phyloP scores from a whole-genome alignment of 2,888 invertebrate genomes.

The Spilosoma lubricipeda region DNA sequence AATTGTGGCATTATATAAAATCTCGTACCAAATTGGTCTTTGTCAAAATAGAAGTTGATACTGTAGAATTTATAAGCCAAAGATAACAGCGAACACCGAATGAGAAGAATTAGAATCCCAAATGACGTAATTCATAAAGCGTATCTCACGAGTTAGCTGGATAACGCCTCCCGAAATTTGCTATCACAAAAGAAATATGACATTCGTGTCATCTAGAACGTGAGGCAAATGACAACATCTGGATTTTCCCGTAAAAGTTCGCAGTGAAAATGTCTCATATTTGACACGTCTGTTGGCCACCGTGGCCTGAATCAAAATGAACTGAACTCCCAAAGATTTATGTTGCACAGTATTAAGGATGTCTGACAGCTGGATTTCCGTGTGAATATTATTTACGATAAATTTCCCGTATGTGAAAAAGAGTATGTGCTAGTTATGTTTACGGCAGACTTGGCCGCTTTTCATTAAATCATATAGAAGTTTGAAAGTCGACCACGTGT shows the following conservation, averaged over 20 bases:
- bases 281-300: constrained; percentile 60
- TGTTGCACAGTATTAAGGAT: constrained; percentile 27
- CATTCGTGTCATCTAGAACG: constrained; percentile 46
- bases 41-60: not conserved
- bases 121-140: constrained; percentile 16
- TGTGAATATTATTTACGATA: constrained; percentile 38
- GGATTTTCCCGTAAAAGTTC: constrained; percentile 56
- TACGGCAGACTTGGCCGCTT: not conserved
- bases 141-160: constrained; percentile 25
- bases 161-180: constrained; percentile 36
- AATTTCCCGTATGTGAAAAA: constrained; percentile 16
- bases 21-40: not conserved
- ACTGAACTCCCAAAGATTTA: constrained; percentile 43
- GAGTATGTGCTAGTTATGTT: not conserved
- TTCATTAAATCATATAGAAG: not conserved
- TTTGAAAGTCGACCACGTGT: not conserved
- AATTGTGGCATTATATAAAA: not conserved
- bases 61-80: not conserved
- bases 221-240: constrained; percentile 61
- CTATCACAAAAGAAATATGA: constrained; percentile 44
- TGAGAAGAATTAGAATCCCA: constrained; percentile 25
- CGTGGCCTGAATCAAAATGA: constrained; percentile 60
- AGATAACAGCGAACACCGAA: constrained; percentile 7
- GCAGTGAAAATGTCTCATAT: constrained; percentile 51
- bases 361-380: constrained; percentile 41